Base-by-base conservation (phyloP, 2,797 vertebrate species). In the Danio tinwini region DNA sequence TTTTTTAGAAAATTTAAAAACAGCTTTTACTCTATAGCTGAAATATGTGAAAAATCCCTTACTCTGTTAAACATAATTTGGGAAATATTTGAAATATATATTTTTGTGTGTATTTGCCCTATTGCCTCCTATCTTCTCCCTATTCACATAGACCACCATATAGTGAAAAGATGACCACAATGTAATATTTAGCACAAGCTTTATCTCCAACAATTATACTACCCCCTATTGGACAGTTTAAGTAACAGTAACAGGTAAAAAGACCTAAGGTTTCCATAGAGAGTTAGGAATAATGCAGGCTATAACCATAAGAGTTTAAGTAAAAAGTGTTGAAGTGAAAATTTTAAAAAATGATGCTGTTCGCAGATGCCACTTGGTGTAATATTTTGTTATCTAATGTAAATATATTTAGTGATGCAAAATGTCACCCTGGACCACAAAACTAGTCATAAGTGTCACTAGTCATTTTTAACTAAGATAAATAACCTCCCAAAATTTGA, bases 171-270 rank as follows among this genome's bases (percentile, higher is more conserved):
- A 73, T 59, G 16, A 71, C 78, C 44, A 40, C 8, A 73, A 69
- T 6, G 6, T 9, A 59, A 68, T 64, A 29, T 77, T 64, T 52
- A 62, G 42, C 8, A 12, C 16, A 62, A 61, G 7, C 17, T 52
- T 37, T n/a, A 21, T 70, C 65, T 62, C 7, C 17, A 78, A 68
- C 56, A 65, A 78, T 76, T 65, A 72, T 76, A 79, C 71, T 47
- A 67, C 84, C 84, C 49, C 71, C 81, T 85, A 63, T 78, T 81
- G 84, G 78, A 17, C 56, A 53, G 4, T 71, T 82, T 47, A 42
- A 79, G 72, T 19, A 80, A 29, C 62, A 44, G 73, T 70, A 16
- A 74, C 21, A 67, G n/a, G 70, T 63, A 19, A 45, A 61, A 11
- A 19, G 37, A 58, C 16, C 14, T 17, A 6, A 37, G 2, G 16